Evolutionary conservation across 1,140 invertebrate species (phyloP).

Genomic region (Coboldia fuscipes): DNA sequence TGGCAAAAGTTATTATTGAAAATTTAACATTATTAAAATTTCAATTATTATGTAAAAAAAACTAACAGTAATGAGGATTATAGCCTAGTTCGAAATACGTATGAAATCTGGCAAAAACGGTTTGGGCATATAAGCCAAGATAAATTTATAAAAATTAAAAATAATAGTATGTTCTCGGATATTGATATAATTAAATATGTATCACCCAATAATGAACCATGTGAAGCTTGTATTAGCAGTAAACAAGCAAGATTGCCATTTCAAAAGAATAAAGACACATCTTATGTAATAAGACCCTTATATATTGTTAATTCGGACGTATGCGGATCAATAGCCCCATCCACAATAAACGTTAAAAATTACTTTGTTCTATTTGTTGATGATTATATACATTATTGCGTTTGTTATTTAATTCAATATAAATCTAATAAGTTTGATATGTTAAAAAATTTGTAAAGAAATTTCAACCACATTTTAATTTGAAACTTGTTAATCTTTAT

Average conservation of each 20-base stretch:
- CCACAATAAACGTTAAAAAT: slow-evolving; percentile 14
- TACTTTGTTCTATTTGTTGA: slow-evolving; percentile 20
- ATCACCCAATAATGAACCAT: slow-evolving; percentile 12
- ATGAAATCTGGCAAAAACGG: slow-evolving; percentile 17
- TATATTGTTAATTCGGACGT: slow-evolving; percentile 22
- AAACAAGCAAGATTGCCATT: slow-evolving; percentile 22
- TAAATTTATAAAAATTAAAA: slow-evolving; percentile 15
- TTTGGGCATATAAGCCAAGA: slow-evolving; percentile 15
- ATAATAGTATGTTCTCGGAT: slow-evolving; percentile 13
- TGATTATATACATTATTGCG: slow-evolving; percentile 16
- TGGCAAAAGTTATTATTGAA: no score
- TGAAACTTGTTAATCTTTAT: slow-evolving; percentile 18
- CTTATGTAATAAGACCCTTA: slow-evolving; percentile 16
- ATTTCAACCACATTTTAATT: slow-evolving; percentile 17
- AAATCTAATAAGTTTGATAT: slow-evolving; percentile 16
- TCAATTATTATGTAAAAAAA: no score
- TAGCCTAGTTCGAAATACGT: no score
- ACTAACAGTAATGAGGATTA: no score
- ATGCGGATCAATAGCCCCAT: slow-evolving; percentile 21
- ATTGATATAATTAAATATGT: slow-evolving; percentile 9
- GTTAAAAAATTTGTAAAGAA: slow-evolving; percentile 17
- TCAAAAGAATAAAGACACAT: slow-evolving; percentile 14
- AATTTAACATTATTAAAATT: no score
- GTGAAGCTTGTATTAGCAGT: slow-evolving; percentile 23
- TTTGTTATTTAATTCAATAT: slow-evolving; percentile 13